Evolutionary conservation across 2,888 invertebrate genomes (phyloP), one percentile per base, ranked within the genome.

Genomic region (Mactromeris polynyma): DNA sequence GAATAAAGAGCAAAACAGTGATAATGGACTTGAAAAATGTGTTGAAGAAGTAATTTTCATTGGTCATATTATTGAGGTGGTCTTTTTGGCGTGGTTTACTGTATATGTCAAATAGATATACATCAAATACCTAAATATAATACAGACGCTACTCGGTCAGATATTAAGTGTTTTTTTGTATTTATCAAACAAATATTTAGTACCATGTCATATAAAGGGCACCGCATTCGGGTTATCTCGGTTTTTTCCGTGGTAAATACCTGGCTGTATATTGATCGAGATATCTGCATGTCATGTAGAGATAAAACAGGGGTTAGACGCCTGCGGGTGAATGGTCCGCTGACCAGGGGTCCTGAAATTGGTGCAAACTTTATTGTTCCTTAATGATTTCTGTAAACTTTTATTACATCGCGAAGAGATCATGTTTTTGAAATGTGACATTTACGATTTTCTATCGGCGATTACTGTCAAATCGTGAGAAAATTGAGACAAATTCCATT

Each of bases 311-410:
- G 33, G 17, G n/a, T 33, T 17, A 73, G 36, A 73, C 2, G 17
- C 36, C 26, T 4, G 19, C 14, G 11, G 36, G 3, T 73, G 73
- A 9, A 73, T 36, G 73, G 19, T 17, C 7, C 73, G 36, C 36
- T 73, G 33, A 73, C 73, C 73, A 73, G 73, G 73, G 73, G 73
- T 33, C 73, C 33, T 26, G 36, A 33, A 14, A 33, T 11, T 73
- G 36, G 33, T 33, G 33, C 36, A 73, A 33, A 33, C 14, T 36
- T 33, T 73, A 73, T 73, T 73, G 73, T 73, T 17, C 21, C 73
- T 73, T 73, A 73, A 73, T 73, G 73, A 73, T 21, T 73, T 73
- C 73, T 73, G 73, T 73, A 73, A 73, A 73, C 73, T 73, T 73
- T 73, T 73, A 73, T 73, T 73, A 36, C 73, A 73, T 73, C 31